Percentiles rank a stretch among this genome's conserved stretches.
These are phyloP conservation scores for Melieria crassipennis DNA, from an alignment of 2,888 invertebrate species.

Conservation along the genomic window DNA sequence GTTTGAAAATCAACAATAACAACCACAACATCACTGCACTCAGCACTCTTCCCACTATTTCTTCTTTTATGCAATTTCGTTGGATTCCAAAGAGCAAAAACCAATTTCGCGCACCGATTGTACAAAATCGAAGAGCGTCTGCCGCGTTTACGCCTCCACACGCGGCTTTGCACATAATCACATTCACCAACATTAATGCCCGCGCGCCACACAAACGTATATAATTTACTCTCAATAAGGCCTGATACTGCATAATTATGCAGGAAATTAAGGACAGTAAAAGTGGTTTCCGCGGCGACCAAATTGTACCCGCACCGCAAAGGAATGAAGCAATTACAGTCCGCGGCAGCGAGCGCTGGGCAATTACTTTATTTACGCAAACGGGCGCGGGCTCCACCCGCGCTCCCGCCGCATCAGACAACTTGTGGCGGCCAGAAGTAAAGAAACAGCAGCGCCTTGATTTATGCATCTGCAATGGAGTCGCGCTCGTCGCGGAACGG, in stretches of 20 bases:
- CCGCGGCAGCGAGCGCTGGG: constrained; percentile 9
- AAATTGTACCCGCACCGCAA: constrained; percentile 27
- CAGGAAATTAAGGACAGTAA: constrained; percentile 22
- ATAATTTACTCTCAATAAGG: constrained; percentile 28
- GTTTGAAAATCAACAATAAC: too few relatives aligned
- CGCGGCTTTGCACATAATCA: not conserved
- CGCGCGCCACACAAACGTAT: not conserved
- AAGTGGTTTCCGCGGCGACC: not conserved
- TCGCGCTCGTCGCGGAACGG: not conserved
- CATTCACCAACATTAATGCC: not conserved
- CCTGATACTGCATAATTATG: constrained; percentile 24
- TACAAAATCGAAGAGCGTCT: too few relatives aligned
- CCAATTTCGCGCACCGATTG: too few relatives aligned
- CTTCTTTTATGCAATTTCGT: too few relatives aligned
- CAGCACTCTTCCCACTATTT: too few relatives aligned
- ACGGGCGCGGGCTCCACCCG: constrained; percentile 3
- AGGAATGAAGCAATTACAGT: constrained; percentile 25
- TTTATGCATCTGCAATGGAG: constrained; percentile 22
- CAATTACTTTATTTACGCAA: constrained; percentile 30
- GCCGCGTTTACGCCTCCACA: too few relatives aligned
- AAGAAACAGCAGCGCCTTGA: constrained; percentile 11
- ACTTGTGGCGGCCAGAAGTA: too few relatives aligned
- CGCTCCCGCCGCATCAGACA: not conserved
- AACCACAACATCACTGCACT: too few relatives aligned
- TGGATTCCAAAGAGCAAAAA: too few relatives aligned